Percentiles rank a stretch among this genome's conserved stretches.
Evolutionary conservation across 2,113 vertebrate species (phyloP).

Genomic region (Oryzias celebensis): DNA sequence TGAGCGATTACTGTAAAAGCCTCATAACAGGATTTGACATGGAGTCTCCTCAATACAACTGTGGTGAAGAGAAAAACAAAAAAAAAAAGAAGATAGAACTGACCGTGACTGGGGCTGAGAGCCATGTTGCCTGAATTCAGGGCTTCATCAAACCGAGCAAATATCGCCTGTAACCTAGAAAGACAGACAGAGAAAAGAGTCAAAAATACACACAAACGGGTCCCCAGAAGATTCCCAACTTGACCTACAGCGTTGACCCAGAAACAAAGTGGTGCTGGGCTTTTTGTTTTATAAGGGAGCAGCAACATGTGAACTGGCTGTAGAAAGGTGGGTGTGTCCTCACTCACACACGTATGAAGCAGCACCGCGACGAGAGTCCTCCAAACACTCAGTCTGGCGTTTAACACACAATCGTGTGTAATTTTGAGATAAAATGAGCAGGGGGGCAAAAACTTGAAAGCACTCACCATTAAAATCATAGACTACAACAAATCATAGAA

Average conservation of each 20-base stretch:
- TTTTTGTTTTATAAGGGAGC: conserved; percentile 10
- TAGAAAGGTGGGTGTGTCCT: conserved; percentile 60
- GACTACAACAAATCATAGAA: background rate
- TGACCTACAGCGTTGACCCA: conserved; percentile 12
- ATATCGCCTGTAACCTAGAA: conserved; percentile 89
- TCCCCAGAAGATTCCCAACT: too few species aligned
- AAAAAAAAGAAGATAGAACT: conserved; percentile 63
- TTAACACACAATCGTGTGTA: conserved; percentile 4
- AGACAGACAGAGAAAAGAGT: conserved; percentile 25
- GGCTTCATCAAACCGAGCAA: conserved; percentile 94
- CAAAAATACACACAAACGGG: too few species aligned
- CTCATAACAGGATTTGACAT: conserved; percentile 2
- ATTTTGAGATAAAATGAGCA: background rate
- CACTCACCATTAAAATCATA: conserved; percentile 1
- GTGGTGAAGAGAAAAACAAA: background rate
- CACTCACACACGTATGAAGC: conserved; percentile 33
- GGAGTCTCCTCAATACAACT: background rate
- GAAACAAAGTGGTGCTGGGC: conserved; percentile 8
- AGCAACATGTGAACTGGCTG: conserved; percentile 48
- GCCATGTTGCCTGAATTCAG: conserved; percentile 91
- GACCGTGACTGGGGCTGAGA: conserved; percentile 87
- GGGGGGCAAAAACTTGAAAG: background rate
- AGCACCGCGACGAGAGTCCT: conserved; percentile 19
- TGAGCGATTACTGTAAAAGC: conserved; percentile 18
- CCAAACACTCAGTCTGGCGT: conserved; percentile 27